A percentile compares a stretch with the other conserved stretches of the same genome.
Conservation (phyloP, 2,113 vertebrate genomes). For the Pomatorhinus ruficollis region DNA sequence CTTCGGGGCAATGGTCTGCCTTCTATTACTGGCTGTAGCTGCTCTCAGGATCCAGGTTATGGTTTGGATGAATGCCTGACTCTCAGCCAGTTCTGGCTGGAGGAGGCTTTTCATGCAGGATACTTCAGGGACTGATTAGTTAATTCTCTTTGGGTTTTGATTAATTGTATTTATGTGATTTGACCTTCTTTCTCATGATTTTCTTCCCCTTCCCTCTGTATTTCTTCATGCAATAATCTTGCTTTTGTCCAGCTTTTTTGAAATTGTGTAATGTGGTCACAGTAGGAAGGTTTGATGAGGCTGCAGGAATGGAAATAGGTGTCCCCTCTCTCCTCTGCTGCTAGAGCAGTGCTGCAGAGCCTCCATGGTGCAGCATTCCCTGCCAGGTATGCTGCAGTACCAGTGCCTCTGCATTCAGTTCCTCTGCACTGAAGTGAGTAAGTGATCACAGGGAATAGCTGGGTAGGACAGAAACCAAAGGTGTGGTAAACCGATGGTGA, state of each 20-base stretch:
- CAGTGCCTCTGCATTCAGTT: background rate
- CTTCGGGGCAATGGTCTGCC: background rate
- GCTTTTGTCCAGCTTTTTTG: background rate
- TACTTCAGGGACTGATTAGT: background rate
- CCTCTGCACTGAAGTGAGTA: background rate
- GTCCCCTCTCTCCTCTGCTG: background rate
- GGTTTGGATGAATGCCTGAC: background rate
- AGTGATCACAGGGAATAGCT: background rate
- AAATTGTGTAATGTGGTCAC: background rate
- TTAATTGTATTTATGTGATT: background rate
- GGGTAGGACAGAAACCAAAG: background rate
- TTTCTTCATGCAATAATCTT: background rate
- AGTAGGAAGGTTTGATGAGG: background rate
- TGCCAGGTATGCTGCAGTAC: slow-evolving; percentile 51
- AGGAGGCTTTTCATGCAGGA: background rate
- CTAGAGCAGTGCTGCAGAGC: background rate
- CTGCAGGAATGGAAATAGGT: background rate
- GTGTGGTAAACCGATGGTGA: background rate
- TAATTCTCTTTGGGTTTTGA: background rate
- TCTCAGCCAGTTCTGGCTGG: background rate
- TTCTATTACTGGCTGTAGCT: background rate
- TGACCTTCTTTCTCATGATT: background rate
- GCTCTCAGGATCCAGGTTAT: background rate
- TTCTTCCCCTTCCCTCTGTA: background rate
- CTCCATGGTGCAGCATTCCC: background rate